Conservation (phyloP, 1,140 invertebrate genomes). For the Odontomachus brunneus region DNA sequence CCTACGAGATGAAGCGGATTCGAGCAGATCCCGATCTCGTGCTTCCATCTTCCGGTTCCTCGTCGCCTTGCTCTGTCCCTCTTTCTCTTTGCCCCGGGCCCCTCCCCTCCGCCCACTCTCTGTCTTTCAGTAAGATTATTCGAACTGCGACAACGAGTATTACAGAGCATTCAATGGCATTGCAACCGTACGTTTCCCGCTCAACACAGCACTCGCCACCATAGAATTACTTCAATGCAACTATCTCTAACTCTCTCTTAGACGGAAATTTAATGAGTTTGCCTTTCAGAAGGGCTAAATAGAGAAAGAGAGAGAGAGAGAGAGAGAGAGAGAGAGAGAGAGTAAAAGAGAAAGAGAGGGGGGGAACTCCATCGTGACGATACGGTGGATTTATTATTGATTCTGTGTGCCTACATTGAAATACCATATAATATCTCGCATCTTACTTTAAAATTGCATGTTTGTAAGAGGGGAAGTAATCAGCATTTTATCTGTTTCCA, state of each 20-base stretch:
- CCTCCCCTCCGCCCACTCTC: background rate
- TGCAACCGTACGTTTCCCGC: slow-evolving; percentile 36
- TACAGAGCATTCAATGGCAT: slow-evolving; percentile 16
- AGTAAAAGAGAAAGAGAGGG: background rate
- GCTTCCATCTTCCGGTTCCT: slow-evolving; percentile 15
- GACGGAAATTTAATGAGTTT: slow-evolving; percentile 81
- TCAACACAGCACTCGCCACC: slow-evolving; percentile 48
- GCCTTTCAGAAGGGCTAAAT: slow-evolving; percentile 68
- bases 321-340: background rate
- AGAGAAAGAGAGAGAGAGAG: background rate
- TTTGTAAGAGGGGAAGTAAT: no score
- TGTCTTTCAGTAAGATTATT: slow-evolving; percentile 48
- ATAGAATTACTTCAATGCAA: slow-evolving; percentile 81
- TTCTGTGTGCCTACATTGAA: no score
- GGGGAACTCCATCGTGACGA: background rate
- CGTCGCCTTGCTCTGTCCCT: background rate
- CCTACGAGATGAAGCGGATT: slow-evolving; percentile 55
- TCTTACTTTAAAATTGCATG: no score
- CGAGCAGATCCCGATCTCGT: slow-evolving; percentile 68
- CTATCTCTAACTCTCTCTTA: slow-evolving; percentile 60
- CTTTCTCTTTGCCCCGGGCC: background rate
- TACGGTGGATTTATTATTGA: no score
- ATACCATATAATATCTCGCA: no score
- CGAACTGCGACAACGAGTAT: background rate
- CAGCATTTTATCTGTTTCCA: no score